These are phyloP conservation scores for Cranoglanis bouderius DNA, from an alignment of 2,113 vertebrate species.

Conservation along the genomic window DNA sequence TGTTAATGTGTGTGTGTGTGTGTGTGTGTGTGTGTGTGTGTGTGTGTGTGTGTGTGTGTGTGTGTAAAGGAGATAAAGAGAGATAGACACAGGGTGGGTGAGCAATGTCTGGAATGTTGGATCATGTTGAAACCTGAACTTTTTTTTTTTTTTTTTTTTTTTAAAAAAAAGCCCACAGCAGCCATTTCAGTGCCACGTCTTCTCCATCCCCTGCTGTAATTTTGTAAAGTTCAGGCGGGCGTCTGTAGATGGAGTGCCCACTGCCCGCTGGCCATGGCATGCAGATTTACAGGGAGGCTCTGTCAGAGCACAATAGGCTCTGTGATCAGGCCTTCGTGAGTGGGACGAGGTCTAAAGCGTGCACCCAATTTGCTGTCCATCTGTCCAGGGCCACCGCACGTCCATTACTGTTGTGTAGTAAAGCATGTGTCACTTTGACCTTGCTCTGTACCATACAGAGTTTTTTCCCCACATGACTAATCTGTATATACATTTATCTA, in stretches of 20 bases:
- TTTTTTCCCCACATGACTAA: neutral
- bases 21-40: constrained; percentile 47
- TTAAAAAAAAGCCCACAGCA: constrained; percentile 58
- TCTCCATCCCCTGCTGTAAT: constrained; percentile 58
- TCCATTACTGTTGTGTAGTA: neutral
- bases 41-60: constrained; percentile 44
- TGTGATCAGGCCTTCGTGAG: constrained; percentile 28
- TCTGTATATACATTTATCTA: neutral
- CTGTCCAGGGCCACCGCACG: neutral
- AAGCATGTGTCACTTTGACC: neutral
- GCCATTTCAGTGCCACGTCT: constrained; percentile 44
- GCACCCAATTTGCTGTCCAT: constrained; percentile 2
- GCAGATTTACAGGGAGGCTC: constrained; percentile 25
- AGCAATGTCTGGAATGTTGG: constrained; percentile 74
- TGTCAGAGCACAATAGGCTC: constrained; percentile 23
- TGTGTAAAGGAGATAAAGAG: constrained; percentile 16
- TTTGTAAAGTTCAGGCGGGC: constrained; percentile 62
- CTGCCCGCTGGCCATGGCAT: constrained; percentile 49
- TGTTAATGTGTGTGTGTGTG: constrained; percentile 39
- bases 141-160: neutral
- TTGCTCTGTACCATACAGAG: neutral
- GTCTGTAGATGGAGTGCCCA: constrained; percentile 58
- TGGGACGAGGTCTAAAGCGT: constrained; percentile 16
- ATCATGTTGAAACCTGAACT: constrained; percentile 75
- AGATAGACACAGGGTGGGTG: constrained; percentile 62